A percentile compares a stretch with the other conserved stretches of the same genome.
Evolutionary conservation across 2,113 vertebrate genomes (phyloP).

Genomic region (Morone saxatilis): DNA sequence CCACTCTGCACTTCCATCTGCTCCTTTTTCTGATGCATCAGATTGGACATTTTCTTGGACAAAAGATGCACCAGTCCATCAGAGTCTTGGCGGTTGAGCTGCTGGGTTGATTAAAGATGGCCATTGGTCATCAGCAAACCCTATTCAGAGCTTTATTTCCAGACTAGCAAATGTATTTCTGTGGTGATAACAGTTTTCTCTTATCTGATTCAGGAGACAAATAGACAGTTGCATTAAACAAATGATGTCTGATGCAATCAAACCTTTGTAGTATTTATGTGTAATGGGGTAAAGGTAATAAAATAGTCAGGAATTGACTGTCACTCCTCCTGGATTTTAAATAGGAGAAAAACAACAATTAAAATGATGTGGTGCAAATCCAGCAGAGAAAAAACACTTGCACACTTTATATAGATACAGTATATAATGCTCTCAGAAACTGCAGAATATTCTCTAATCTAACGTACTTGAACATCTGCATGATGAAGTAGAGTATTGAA

Average conservation of each 20-base stretch:
- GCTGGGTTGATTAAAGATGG: slow-evolving; percentile 50
- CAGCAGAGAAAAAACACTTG: not conserved
- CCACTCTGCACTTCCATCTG: slow-evolving; percentile 70
- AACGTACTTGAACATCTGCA: slow-evolving; percentile 22
- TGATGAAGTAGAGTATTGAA: slow-evolving; percentile 17
- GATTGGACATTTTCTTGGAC: slow-evolving; percentile 41
- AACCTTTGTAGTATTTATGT: not conserved
- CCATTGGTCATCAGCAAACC: slow-evolving; percentile 19
- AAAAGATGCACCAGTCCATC: slow-evolving; percentile 47
- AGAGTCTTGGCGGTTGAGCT: slow-evolving; percentile 45
- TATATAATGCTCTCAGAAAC: slow-evolving; percentile 7
- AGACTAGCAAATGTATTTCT: slow-evolving; percentile 12
- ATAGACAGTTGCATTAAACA: slow-evolving; percentile 19
- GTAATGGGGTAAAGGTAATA: not conserved
- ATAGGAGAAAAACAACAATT: not conserved
- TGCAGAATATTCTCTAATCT: slow-evolving; percentile 30
- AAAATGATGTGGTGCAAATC: not conserved
- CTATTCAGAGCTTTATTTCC: slow-evolving; percentile 25
- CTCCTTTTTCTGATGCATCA: slow-evolving; percentile 46
- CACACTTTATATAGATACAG: not conserved
- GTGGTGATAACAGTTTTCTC: slow-evolving; percentile 4
- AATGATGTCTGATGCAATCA: slow-evolving; percentile 31
- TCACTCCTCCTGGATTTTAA: not conserved
- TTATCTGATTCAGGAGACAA: slow-evolving; percentile 38
- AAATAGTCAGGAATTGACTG: not conserved